Percentiles rank a stretch among this genome's conserved stretches.
Conservation (phyloP, 2,888 invertebrate genomes). For the Pandemis cinnamomeana region DNA sequence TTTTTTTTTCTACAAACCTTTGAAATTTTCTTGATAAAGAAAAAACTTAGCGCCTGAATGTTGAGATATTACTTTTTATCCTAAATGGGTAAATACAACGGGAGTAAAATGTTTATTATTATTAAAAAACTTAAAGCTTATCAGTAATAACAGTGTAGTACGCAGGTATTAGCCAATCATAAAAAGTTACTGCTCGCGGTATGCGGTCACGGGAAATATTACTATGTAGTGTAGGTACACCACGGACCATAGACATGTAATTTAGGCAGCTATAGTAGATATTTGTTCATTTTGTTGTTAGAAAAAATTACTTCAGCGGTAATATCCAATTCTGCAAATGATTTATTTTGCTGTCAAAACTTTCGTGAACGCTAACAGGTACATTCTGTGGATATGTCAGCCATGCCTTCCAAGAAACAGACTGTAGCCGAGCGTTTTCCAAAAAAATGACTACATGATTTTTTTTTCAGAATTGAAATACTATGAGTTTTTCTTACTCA, state of each 20-base stretch:
- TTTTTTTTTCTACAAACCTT: neutral
- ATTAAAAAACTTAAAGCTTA: slow-evolving; percentile 1
- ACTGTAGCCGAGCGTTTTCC: no score
- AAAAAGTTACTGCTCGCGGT: neutral
- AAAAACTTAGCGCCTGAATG: neutral
- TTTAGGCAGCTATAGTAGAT: no score
- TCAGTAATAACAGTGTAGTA: neutral
- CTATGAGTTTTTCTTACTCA: no score
- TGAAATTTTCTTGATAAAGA: neutral
- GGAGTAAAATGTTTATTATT: neutral
- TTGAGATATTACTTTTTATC: neutral
- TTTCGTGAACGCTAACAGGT: no score
- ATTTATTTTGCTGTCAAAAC: no score
- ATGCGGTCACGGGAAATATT: neutral
- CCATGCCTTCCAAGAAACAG: no score
- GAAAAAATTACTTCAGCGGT: no score
- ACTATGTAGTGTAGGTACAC: neutral
- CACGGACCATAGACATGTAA: neutral
- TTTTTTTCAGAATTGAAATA: no score
- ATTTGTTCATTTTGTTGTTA: no score
- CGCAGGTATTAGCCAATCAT: slow-evolving; percentile 1
- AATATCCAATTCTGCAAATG: no score
- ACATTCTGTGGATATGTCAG: no score
- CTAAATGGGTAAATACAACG: neutral
- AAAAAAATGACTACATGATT: no score